These are phyloP conservation scores for Anguilla anguilla DNA, from an alignment of 2,797 vertebrate genomes.

Conservation along the genomic window DNA sequence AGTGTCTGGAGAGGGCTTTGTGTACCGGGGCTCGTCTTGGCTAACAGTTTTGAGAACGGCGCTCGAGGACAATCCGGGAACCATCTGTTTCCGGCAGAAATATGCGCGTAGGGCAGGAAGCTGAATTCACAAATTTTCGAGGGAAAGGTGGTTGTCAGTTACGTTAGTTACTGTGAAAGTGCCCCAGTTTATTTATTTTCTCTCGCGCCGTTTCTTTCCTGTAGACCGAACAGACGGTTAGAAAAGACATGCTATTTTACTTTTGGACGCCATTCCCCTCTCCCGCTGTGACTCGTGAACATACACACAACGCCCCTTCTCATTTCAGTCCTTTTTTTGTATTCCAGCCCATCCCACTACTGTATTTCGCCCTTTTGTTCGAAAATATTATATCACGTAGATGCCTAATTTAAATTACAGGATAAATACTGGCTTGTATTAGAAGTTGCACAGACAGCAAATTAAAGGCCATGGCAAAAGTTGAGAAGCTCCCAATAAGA, in stretches of 20 bases:
- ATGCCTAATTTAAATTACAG: background rate
- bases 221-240: constrained; percentile 56
- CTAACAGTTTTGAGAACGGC: constrained; percentile 69
- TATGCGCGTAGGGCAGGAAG: constrained; percentile 69
- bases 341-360: constrained; percentile 18
- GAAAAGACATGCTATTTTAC: constrained; percentile 62
- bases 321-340: constrained; percentile 31
- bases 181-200: constrained; percentile 57
- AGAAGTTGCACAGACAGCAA: background rate
- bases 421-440: background rate
- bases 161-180: constrained; percentile 65
- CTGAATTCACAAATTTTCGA: constrained; percentile 70
- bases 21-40: constrained; percentile 57
- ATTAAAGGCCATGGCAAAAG: background rate
- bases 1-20: constrained; percentile 10
- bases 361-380: background rate
- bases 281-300: constrained; percentile 33
- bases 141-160: constrained; percentile 77
- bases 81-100: constrained; percentile 79
- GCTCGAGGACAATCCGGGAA: constrained; percentile 82
- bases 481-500: background rate
- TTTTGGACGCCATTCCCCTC: constrained; percentile 30
- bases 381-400: background rate
- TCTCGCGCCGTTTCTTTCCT: constrained; percentile 49
- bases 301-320: constrained; percentile 13